These are phyloP conservation scores for Eupithecia subfuscata DNA, from an alignment of 2,888 invertebrate genomes.

Conservation along the genomic window DNA sequence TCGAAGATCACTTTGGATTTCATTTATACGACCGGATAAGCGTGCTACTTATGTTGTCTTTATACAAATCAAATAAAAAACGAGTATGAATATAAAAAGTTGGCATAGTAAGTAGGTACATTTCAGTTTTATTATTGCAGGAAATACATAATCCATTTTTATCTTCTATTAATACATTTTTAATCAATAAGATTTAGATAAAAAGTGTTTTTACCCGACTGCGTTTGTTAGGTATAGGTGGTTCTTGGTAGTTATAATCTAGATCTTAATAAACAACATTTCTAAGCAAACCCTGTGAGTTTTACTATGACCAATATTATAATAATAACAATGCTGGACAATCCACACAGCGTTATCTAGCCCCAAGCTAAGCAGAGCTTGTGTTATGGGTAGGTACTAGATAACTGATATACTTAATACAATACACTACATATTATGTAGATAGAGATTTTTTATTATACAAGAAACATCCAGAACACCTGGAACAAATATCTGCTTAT, in stretches of 20 bases:
- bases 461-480: too few species aligned
- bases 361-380: too few species aligned
- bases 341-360: too few species aligned
- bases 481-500: too few species aligned
- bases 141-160: not conserved
- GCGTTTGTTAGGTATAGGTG: not conserved
- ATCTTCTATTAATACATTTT: not conserved
- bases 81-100: not conserved
- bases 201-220: not conserved
- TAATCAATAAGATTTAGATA: not conserved
- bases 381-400: too few species aligned
- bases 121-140: not conserved
- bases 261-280: not conserved
- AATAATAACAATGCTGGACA: too few species aligned
- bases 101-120: not conserved
- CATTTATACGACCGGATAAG: slow-evolving; percentile 2
- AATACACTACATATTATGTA: too few species aligned
- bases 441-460: too few species aligned
- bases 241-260: not conserved
- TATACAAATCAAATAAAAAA: too few species aligned
- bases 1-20: not conserved
- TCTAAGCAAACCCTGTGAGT: not conserved
- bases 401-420: too few species aligned
- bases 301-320: not conserved
- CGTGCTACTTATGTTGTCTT: not conserved